These are phyloP conservation scores for Hylaeus volcanicus DNA, from an alignment of 1,140 invertebrate genomes.

Conservation along the genomic window DNA sequence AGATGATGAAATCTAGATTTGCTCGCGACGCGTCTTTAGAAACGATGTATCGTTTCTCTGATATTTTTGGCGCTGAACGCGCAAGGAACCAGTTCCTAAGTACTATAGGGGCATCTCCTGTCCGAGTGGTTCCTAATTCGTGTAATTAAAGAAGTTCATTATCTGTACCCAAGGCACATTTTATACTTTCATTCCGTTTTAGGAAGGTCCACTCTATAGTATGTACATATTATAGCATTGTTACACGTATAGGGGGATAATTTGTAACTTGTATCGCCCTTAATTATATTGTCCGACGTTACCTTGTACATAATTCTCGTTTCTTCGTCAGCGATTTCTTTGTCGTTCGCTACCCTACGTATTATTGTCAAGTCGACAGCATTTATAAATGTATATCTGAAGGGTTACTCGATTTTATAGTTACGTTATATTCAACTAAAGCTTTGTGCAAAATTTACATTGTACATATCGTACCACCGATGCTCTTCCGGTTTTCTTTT, in stretches of 20 bases:
- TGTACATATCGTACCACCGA: constrained; percentile 59
- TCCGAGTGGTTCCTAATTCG: constrained; percentile 66
- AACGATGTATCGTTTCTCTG: no score
- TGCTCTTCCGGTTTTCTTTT: constrained; percentile 4
- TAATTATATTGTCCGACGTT: constrained; percentile 61
- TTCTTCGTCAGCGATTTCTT: constrained; percentile 35
- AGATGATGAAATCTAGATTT: neutral
- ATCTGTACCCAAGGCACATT: constrained; percentile 80
- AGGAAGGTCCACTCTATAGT: constrained; percentile 74
- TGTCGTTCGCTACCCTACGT: constrained; percentile 64
- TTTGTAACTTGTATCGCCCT: constrained; percentile 63
- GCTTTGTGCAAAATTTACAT: constrained; percentile 78
- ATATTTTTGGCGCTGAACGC: constrained; percentile 6
- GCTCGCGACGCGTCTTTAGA: no score
- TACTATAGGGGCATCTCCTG: constrained; percentile 57
- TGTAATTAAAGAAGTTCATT: constrained; percentile 64
- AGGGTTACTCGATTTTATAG: constrained; percentile 67
- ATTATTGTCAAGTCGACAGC: constrained; percentile 81
- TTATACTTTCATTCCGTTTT: constrained; percentile 79
- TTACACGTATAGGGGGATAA: constrained; percentile 57
- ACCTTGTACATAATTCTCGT: constrained; percentile 53
- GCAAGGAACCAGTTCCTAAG: constrained; percentile 62
- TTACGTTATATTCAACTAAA: constrained; percentile 72
- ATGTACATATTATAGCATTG: constrained; percentile 67
- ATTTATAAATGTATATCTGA: constrained; percentile 77